Base-by-base conservation (phyloP, 2,797 vertebrate species). In the Orientallactaga sibirica region DNA sequence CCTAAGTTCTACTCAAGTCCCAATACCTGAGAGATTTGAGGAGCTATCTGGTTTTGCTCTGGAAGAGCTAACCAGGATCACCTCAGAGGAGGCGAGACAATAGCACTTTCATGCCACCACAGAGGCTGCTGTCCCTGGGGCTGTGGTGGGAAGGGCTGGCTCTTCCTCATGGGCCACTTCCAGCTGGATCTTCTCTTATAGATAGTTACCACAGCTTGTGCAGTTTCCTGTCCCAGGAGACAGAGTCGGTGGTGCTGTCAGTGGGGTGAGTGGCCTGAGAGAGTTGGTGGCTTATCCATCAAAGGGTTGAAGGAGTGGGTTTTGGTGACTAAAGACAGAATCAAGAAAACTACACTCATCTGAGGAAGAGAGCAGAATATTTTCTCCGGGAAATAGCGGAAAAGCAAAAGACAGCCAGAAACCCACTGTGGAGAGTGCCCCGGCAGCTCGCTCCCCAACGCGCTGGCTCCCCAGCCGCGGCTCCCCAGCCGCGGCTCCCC, bases 91-190 rank as follows among this genome's bases (percentile, higher is more conserved):
- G 48, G 66, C 37, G 43, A 74, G 20, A 29, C 22, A 29, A 20
- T 2, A 1, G 10, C 37, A 25, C 67, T 24, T 1, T 14, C 14
- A 25, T 0, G 0, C 11, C 5, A 8, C 5, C 24, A 4, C 0
- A 4, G 86, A 5, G 37, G n/a, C 3, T 11, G n/a, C 37, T 71
- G 41, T 33, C 10, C 29, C 74, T 27, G 33, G 5, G 37, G 27
- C 12, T 37, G 27, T 2, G 74, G 11, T 3, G 12, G 4, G n/a
- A 66, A 15, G 6, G n/a, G 20, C 52, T 11, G 24, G 66, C 20
- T 12, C 74, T 27, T 19, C 55, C 64, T 77, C 43, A 20, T 5
- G 7, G 15, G 16, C 61, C n/a, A 10, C 62, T 1, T 22, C 62
- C 6, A 33, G n/a, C 7, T 37, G 0, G 12, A 12, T 37, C 41